These are phyloP conservation scores for Ramphastos sulfuratus DNA, from an alignment of 2,113 vertebrate genomes.

Conservation along the genomic window DNA sequence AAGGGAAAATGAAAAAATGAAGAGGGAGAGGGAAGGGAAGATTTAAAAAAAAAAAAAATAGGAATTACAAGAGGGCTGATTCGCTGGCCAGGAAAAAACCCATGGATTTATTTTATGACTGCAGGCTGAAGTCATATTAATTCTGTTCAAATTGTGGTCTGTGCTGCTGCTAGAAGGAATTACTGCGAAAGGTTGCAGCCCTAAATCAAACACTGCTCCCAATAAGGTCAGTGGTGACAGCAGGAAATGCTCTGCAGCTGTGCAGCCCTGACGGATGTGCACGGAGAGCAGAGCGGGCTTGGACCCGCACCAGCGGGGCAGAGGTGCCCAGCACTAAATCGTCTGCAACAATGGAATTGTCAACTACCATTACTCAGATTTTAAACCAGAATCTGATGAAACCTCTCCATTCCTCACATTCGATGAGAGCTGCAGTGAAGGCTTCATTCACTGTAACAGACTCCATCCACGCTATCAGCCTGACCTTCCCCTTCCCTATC, in stretches of 20 bases:
- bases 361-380: neutral
- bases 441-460: neutral
- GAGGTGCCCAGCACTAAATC: neutral
- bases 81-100: conserved; percentile 13
- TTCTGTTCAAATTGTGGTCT: conserved; percentile 57
- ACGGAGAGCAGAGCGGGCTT: neutral
- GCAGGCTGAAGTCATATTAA: conserved; percentile 62
- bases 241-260: conserved; percentile 58
- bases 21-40: no score
- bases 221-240: conserved; percentile 70
- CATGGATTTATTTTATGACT: conserved; percentile 61
- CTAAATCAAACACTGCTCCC: conserved; percentile 71
- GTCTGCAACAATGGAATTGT: neutral
- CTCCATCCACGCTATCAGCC: neutral
- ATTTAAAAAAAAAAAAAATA: no score
- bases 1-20: no score
- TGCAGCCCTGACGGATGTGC: conserved; percentile 46
- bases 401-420: neutral
- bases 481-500: neutral
- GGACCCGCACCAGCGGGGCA: neutral
- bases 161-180: conserved; percentile 61
- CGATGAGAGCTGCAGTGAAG: neutral
- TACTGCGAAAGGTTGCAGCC: conserved; percentile 67
- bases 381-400: neutral
- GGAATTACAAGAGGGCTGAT: neutral